Evolutionary conservation across 2,797 vertebrate species (phyloP).

Genomic region (Sphaeramia orbicularis): DNA sequence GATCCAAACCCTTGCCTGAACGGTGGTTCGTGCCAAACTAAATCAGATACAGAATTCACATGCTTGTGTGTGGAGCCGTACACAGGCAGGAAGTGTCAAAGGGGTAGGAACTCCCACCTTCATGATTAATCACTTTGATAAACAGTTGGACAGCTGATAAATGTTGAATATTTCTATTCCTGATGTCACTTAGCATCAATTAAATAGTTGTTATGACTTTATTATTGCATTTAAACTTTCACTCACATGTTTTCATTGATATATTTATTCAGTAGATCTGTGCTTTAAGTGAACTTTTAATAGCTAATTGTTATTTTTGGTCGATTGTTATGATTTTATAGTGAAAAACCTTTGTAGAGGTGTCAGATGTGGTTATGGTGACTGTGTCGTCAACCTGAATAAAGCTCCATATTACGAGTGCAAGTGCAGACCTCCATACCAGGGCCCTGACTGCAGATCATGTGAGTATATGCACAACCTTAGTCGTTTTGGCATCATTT

Average conservation of each 20-base stretch:
- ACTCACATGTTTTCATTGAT: no score
- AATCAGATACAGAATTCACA: constrained; percentile 15
- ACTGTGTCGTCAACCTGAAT: constrained; percentile 60
- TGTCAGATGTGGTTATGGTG: constrained; percentile 63
- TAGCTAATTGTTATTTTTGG: not conserved
- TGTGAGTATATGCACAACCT: constrained; percentile 27
- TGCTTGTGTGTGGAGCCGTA: constrained; percentile 72
- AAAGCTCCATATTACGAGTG: constrained; percentile 68
- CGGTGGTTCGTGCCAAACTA: constrained; percentile 57
- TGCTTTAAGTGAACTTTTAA: not conserved
- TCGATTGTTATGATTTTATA: constrained; percentile 48
- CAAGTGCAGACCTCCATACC: constrained; percentile 71
- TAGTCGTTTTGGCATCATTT: not conserved
- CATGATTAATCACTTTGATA: not conserved
- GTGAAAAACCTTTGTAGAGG: constrained; percentile 68
- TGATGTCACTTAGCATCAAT: not conserved
- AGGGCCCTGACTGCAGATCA: constrained; percentile 60
- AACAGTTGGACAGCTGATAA: no score
- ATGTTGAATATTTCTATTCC: no score
- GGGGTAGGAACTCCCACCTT: constrained; percentile 41
- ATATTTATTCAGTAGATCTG: not conserved
- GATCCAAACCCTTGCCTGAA: constrained; percentile 74
- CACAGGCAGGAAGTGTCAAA: constrained; percentile 69
- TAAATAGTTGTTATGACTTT: not conserved
- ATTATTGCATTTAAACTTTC: not conserved